These are phyloP conservation scores for Chunga burmeisteri DNA, from an alignment of 2,113 vertebrate genomes.

Conservation along the genomic window DNA sequence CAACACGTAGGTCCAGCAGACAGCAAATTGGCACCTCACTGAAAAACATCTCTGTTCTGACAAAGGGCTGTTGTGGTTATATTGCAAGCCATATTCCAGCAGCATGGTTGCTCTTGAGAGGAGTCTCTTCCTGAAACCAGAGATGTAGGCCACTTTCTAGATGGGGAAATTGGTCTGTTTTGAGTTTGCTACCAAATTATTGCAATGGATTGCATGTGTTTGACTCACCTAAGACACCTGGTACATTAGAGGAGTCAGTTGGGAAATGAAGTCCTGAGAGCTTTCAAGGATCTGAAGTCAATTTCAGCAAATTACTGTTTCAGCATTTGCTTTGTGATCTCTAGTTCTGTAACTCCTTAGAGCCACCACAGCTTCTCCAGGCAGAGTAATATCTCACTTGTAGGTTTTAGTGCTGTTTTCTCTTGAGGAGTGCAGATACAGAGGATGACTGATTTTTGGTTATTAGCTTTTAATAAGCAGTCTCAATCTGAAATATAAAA, in stretches of 20 bases:
- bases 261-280: neutral
- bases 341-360: neutral
- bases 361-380: neutral
- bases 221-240: neutral
- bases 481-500: neutral
- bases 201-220: too few species aligned
- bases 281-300: neutral
- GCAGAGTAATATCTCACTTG: neutral
- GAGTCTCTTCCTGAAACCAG: neutral
- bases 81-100: neutral
- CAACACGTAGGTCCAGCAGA: accelerated
- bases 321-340: neutral
- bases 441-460: neutral
- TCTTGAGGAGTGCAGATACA: neutral
- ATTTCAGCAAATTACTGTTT: neutral
- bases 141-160: neutral
- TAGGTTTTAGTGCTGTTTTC: neutral
- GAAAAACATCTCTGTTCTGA: neutral
- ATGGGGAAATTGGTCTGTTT: neutral
- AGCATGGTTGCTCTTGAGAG: neutral
- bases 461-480: neutral
- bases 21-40: neutral
- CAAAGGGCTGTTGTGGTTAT: neutral
- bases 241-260: neutral
- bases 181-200: neutral